Evolutionary conservation across 2,113 vertebrate genomes (phyloP).

Genomic region (Condylura cristata): DNA sequence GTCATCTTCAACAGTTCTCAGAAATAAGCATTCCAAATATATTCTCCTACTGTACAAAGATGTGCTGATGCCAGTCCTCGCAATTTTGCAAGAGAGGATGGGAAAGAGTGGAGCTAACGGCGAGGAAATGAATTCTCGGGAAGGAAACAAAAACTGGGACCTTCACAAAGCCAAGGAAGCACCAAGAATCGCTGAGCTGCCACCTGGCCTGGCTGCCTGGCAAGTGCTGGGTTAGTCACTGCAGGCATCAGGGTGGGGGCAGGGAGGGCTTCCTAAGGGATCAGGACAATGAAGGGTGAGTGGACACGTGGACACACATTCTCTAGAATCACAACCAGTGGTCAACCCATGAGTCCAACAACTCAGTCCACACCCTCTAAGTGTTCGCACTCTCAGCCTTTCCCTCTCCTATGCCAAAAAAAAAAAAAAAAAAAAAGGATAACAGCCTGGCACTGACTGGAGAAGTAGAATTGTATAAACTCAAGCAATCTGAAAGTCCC

Average conservation of each 20-base stretch:
- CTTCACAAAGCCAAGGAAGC: slow-evolving; percentile 65
- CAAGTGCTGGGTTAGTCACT: background rate
- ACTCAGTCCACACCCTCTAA: accelerated
- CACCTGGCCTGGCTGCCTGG: slow-evolving; percentile 2
- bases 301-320: accelerated
- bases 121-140: slow-evolving; percentile 75
- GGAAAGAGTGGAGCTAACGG: slow-evolving; percentile 81
- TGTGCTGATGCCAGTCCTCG: slow-evolving; percentile 79
- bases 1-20: slow-evolving; percentile 84
- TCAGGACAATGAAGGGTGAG: background rate
- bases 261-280: background rate
- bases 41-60: slow-evolving; percentile 82
- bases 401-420: background rate
- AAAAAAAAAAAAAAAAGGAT: background rate
- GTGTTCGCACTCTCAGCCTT: background rate
- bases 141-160: slow-evolving; percentile 72
- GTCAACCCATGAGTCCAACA: no score
- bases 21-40: slow-evolving; percentile 88
- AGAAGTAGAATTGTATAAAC: background rate
- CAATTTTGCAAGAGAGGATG: slow-evolving; percentile 80
- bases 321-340: background rate
- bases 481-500: background rate
- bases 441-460: background rate
- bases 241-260: accelerated
- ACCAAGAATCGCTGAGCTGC: slow-evolving; percentile 27